Percentiles rank a stretch among this genome's conserved stretches.
Conservation (phyloP, 2,888 invertebrate species). For the Hartigia nigra region DNA sequence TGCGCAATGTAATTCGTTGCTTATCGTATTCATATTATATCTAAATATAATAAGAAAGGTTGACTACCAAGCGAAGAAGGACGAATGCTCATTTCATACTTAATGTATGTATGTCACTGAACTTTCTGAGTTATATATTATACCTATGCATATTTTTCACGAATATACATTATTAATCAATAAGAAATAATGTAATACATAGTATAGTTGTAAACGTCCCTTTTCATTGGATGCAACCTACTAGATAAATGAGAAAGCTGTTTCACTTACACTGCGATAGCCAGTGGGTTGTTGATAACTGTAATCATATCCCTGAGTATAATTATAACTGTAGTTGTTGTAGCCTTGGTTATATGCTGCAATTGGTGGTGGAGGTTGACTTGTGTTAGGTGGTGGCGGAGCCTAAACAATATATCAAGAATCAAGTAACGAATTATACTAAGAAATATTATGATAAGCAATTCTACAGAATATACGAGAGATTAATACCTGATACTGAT, state of each 20-base stretch:
- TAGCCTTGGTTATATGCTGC: constrained; percentile 56
- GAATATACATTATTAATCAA: neutral
- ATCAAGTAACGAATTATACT: neutral
- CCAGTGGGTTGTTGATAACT: constrained; percentile 55
- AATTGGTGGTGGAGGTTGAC: constrained; percentile 59
- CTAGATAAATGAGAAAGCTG: neutral
- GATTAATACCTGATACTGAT: constrained; percentile 57
- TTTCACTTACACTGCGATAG: constrained; percentile 60
- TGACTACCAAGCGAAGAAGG: neutral
- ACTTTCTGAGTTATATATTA: neutral
- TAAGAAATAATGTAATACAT: neutral
- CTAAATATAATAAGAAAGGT: neutral
- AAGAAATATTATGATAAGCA: neutral
- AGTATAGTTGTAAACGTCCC: neutral
- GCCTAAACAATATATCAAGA: constrained; percentile 35
- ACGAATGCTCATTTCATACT: neutral
- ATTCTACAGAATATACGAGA: neutral
- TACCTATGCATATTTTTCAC: neutral
- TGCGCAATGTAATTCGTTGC: neutral
- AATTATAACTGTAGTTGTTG: constrained; percentile 60
- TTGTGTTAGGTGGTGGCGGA: constrained; percentile 58
- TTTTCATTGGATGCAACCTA: neutral
- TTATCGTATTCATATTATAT: neutral
- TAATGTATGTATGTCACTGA: neutral
- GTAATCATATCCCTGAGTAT: constrained; percentile 57